Evolutionary conservation across 2,888 invertebrate species (phyloP).

Genomic region (Junonia oenone): DNA sequence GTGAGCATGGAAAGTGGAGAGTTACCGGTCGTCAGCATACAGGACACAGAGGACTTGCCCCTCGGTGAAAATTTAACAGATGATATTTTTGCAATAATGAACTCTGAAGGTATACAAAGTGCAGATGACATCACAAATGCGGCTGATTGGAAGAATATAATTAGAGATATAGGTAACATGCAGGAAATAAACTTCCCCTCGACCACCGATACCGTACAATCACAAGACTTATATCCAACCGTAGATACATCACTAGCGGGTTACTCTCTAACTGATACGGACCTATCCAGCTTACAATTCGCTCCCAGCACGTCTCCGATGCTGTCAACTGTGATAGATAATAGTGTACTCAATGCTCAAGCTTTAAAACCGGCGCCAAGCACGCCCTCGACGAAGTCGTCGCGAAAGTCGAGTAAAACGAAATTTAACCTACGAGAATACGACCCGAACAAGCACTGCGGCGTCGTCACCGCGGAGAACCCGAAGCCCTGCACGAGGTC

Average conservation of each 20-base stretch:
- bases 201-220: constrained; percentile 47
- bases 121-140: constrained; percentile 71
- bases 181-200: constrained; percentile 70
- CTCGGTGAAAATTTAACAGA: constrained; percentile 71
- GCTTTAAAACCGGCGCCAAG: constrained; percentile 43
- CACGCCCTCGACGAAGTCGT: constrained; percentile 48
- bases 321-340: constrained; percentile 48
- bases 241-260: constrained; percentile 47
- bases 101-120: constrained; percentile 72
- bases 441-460: constrained; percentile 91
- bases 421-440: constrained; percentile 83
- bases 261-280: constrained; percentile 55
- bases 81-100: constrained; percentile 75
- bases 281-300: constrained; percentile 58
- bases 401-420: constrained; percentile 59
- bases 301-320: constrained; percentile 56
- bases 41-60: constrained; percentile 70
- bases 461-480: constrained; percentile 84
- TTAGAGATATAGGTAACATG: constrained; percentile 70
- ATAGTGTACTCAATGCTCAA: constrained; percentile 41
- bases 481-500: constrained; percentile 88
- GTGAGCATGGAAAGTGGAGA: constrained; percentile 69
- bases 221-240: constrained; percentile 56
- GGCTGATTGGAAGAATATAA: constrained; percentile 74
- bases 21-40: constrained; percentile 74